phyloP scores from a whole-genome alignment of 2,113 vertebrate species.

The Gadus macrocephalus region DNA sequence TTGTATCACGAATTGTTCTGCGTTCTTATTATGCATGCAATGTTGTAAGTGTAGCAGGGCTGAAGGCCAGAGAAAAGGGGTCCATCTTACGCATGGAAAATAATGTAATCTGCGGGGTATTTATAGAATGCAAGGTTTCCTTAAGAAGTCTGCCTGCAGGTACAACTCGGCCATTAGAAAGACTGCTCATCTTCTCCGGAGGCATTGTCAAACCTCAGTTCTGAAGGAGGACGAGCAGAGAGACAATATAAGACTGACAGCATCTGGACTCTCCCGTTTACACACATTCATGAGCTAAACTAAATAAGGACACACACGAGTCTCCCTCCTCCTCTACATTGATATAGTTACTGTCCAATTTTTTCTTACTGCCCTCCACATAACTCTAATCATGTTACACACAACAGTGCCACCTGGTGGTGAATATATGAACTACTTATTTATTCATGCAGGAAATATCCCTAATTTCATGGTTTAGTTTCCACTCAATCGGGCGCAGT shows the following conservation, averaged over 20 bases:
- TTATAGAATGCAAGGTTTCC: slow-evolving; percentile 54
- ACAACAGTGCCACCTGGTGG: slow-evolving; percentile 33
- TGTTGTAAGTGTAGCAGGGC: not conserved
- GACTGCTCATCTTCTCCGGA: slow-evolving; percentile 35
- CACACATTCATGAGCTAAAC: not conserved
- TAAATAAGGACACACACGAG: not conserved
- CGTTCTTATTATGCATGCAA: too few relatives aligned
- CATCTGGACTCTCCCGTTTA: not conserved
- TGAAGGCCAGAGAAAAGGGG: slow-evolving; percentile 41
- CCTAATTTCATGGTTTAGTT: too few relatives aligned
- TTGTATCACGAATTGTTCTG: too few relatives aligned
- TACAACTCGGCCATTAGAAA: slow-evolving; percentile 29
- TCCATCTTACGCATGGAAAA: slow-evolving; percentile 44
- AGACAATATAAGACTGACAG: not conserved
- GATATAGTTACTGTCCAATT: not conserved
- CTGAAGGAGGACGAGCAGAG: slow-evolving; percentile 1
- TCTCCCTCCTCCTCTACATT: too few relatives aligned
- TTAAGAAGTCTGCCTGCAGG: slow-evolving; percentile 43
- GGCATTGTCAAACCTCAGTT: slow-evolving; percentile 14
- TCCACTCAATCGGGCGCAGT: too few relatives aligned
- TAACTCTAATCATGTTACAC: not conserved
- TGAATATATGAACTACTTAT: not conserved
- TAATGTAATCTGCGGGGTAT: slow-evolving; percentile 49
- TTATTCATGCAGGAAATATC: too few relatives aligned
- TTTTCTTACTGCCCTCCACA: not conserved